These are phyloP conservation scores for Vanessa atalanta DNA, from an alignment of 1,140 invertebrate genomes.

Conservation along the genomic window DNA sequence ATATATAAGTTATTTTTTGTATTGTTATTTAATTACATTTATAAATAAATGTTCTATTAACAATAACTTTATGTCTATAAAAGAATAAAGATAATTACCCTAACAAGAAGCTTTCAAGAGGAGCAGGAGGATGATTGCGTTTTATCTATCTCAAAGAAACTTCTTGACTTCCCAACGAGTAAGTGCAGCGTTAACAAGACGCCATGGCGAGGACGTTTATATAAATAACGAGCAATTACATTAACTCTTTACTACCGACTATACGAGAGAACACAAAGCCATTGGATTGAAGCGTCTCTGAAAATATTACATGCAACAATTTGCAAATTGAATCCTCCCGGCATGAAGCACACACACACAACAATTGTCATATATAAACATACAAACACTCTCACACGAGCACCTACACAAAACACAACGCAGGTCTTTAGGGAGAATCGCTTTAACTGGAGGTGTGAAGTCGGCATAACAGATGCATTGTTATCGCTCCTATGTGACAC, in stretches of 20 bases:
- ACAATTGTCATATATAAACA: not conserved
- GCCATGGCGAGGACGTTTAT: constrained; percentile 17
- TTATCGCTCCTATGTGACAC: constrained; percentile 50
- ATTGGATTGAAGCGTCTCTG: constrained; percentile 19
- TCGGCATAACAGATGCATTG: constrained; percentile 60
- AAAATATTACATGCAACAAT: constrained; percentile 39
- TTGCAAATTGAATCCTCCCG: constrained; percentile 40
- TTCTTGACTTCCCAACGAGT: constrained; percentile 9
- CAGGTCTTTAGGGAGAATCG: constrained; percentile 46
- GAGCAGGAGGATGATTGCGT: not conserved
- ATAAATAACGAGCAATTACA: constrained; percentile 41
- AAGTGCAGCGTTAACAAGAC: constrained; percentile 32
- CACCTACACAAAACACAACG: constrained; percentile 24
- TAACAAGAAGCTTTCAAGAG: not conserved
- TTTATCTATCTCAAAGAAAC: constrained; percentile 8
- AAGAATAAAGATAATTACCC: not conserved
- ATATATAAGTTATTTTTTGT: no score
- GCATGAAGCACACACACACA: constrained; percentile 5
- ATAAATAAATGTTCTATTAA: not conserved
- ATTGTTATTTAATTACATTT: no score
- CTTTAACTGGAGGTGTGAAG: constrained; percentile 52
- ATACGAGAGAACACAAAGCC: constrained; percentile 24
- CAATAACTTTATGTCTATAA: not conserved
- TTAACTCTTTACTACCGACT: constrained; percentile 37
- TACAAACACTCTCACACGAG: constrained; percentile 32